A percentile compares a stretch with the other conserved stretches of the same genome.
Evolutionary conservation across 1,140 invertebrate species (phyloP).

Genomic region (Chrysoperla carnea): DNA sequence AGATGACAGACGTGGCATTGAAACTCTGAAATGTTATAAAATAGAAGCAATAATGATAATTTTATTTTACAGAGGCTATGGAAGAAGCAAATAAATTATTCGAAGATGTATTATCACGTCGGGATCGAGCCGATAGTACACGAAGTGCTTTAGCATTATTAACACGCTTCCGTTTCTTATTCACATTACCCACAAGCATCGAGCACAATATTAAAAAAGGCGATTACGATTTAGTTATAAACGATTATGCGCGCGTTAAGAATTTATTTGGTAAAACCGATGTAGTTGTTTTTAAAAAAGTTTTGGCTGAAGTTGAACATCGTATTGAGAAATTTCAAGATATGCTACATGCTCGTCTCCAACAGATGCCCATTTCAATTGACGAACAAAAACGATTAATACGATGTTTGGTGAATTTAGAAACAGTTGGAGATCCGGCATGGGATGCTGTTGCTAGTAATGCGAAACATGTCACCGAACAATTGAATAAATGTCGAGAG

Average conservation of each 20-base stretch:
- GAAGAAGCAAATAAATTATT: constrained; percentile 85
- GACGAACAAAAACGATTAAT: constrained; percentile 91
- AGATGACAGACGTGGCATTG: no score
- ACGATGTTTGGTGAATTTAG: constrained; percentile 52
- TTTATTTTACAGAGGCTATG: constrained; percentile 71
- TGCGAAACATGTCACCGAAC: constrained; percentile 50
- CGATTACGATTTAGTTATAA: constrained; percentile 95
- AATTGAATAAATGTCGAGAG: constrained; percentile 42
- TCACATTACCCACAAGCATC: constrained; percentile 87
- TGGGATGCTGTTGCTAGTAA: constrained; percentile 82
- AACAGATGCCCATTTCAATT: constrained; percentile 72
- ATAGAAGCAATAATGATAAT: no score
- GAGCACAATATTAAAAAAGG: constrained; percentile 85
- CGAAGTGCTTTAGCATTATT: constrained; percentile 86
- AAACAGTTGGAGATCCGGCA: constrained; percentile 67
- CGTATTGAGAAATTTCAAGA: constrained; percentile 67
- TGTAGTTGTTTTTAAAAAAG: constrained; percentile 70
- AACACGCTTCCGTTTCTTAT: constrained; percentile 80
- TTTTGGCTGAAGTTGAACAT: constrained; percentile 78
- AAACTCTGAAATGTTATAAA: no score
- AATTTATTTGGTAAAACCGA: constrained; percentile 93
- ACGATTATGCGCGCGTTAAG: constrained; percentile 91
- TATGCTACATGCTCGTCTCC: constrained; percentile 64
- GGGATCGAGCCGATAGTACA: constrained; percentile 90
- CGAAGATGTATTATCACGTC: constrained; percentile 79